A percentile compares a stretch with the other conserved stretches of the same genome.
phyloP scores from a whole-genome alignment of 1,140 invertebrate genomes.

The Trachymyrmex septentrionalis region DNA sequence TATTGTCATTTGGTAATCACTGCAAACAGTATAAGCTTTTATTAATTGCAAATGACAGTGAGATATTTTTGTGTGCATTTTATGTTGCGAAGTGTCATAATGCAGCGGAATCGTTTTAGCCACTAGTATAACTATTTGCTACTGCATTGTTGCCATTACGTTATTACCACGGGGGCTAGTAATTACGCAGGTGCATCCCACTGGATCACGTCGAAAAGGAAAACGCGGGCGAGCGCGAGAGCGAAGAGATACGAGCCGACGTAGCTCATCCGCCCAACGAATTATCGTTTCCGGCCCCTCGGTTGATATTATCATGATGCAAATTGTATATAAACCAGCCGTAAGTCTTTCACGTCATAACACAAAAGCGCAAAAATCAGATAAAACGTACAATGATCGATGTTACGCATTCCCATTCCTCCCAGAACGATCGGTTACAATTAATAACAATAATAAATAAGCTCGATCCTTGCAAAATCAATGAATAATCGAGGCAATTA shows the following conservation, averaged over 20 bases:
- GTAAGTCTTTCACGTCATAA: conserved; percentile 62
- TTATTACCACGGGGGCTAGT: conserved; percentile 56
- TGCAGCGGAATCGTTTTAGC: background rate
- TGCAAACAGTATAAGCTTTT: background rate
- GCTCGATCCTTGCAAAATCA: conserved; percentile 24
- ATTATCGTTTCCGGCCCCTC: conserved; percentile 74
- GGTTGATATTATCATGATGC: conserved; percentile 73
- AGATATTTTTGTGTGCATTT: background rate
- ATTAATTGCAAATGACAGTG: background rate
- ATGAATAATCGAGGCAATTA: conserved; percentile 56
- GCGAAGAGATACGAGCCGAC: conserved; percentile 66
- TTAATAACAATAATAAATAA: conserved; percentile 62
- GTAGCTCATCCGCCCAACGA: conserved; percentile 70
- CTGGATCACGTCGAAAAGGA: conserved; percentile 52
- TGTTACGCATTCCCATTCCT: conserved; percentile 27
- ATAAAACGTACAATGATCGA: conserved; percentile 59
- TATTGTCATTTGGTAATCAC: conserved; percentile 4
- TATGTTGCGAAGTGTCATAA: conserved; percentile 1
- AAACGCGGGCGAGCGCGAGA: conserved; percentile 41
- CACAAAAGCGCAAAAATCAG: conserved; percentile 56
- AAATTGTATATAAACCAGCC: conserved; percentile 69
- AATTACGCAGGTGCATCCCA: conserved; percentile 56
- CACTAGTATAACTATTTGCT: conserved; percentile 29
- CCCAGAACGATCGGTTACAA: conserved; percentile 41
- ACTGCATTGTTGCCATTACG: conserved; percentile 48